phyloP scores from a whole-genome alignment of 2,113 vertebrate genomes.

The Ciconia boyciana region DNA sequence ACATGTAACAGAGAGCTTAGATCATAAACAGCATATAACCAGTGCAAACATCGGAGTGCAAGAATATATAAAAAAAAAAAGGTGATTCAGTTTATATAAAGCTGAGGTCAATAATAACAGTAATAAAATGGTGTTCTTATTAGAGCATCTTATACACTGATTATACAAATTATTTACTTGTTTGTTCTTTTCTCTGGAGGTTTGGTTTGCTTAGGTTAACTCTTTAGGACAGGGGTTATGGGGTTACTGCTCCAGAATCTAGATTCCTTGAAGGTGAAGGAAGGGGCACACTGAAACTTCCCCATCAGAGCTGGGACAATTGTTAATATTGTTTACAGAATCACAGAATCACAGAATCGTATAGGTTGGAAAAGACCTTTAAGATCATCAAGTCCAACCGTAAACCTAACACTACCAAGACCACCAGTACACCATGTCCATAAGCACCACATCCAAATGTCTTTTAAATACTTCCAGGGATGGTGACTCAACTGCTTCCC shows the following conservation, averaged over 20 bases:
- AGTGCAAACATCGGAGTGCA: not conserved
- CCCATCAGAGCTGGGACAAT: not conserved
- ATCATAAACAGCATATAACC: not conserved
- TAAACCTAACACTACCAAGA: too few species aligned
- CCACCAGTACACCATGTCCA: too few species aligned
- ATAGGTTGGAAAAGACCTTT: too few species aligned
- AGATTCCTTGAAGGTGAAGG: not conserved
- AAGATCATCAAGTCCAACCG: too few species aligned
- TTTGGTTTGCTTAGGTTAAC: not conserved
- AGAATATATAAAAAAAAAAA: not conserved
- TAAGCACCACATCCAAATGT: too few species aligned
- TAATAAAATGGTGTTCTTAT: not conserved
- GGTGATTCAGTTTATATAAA: not conserved
- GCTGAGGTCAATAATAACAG: not conserved
- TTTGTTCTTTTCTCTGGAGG: not conserved
- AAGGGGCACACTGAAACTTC: not conserved
- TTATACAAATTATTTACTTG: not conserved
- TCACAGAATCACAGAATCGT: too few species aligned
- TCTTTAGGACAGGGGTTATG: not conserved
- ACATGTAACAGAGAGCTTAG: not conserved
- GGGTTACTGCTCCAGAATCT: not conserved
- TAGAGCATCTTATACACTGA: not conserved
- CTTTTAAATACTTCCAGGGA: too few species aligned
- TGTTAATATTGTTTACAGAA: not conserved
- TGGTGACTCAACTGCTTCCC: too few species aligned